Conservation (phyloP, 2,797 vertebrate species). For the Schizopygopsis pylzovi region DNA sequence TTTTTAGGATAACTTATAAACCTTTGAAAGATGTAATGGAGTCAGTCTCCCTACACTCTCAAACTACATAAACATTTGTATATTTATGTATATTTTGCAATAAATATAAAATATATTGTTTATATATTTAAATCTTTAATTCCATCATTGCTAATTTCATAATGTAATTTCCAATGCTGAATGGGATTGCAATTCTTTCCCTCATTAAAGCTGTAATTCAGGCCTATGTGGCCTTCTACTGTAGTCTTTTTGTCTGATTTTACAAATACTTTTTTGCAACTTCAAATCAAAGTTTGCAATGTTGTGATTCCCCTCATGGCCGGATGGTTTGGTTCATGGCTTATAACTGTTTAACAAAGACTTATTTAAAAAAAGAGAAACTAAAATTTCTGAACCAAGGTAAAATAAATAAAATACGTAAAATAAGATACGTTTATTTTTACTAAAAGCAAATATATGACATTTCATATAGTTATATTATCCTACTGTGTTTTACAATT, state of each 20-base stretch:
- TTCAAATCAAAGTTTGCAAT: not conserved
- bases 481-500: not conserved
- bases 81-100: not conserved
- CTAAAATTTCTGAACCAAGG: too few relatives aligned
- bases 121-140: not conserved
- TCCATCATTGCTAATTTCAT: not conserved
- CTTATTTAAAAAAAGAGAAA: not conserved
- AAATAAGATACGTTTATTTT: constrained; percentile 19
- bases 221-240: not conserved
- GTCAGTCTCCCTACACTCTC: too few relatives aligned
- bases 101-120: not conserved
- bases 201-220: not conserved
- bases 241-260: not conserved
- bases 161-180: not conserved
- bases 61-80: too few relatives aligned
- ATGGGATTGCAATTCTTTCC: constrained; percentile 1
- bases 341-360: not conserved
- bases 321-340: not conserved
- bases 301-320: not conserved
- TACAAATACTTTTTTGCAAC: not conserved
- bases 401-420: too few relatives aligned
- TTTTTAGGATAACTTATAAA: not conserved
- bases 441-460: constrained; percentile 56
- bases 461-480: constrained; percentile 4
- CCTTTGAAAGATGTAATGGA: not conserved